Evolutionary conservation across 2,888 invertebrate species (phyloP), one percentile per base, ranked within the genome.

Genomic region (Vanessa cardui): DNA sequence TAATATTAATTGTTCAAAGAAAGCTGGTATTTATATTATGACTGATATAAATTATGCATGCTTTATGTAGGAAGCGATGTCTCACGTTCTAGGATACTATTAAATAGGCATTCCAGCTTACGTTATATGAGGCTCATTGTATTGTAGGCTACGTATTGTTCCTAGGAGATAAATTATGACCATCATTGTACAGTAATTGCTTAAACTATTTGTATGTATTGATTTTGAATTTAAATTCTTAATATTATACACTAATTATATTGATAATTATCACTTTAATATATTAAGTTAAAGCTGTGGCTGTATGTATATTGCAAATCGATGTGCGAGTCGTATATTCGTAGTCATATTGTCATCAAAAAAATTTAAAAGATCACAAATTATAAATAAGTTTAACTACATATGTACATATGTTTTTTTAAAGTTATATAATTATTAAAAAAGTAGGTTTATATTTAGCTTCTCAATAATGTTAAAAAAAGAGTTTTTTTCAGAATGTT

Each of bases 61-160:
- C 56, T 67, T 69, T 71, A 56, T 20, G 64, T 64, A 56, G 49
- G 31, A 62, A 64, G 44, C 64, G 67, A 49, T 62, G 67, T 56
- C 52, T 67, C 65, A 66, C 70, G 65, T 70, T 62, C 67, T 63
- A 59, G 54, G 62, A 63, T 62, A 56, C 65, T 70, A 66, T 70
- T 66, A 72, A 70, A 72, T 69, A 65, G 61, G 65, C 70, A 65
- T 72, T 67, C 72, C 69, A 56, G 69, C 66, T 66, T 66, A 66
- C 62, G 63, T 50, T 64, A 58, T 58, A 59, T 64, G 66, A 62
- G 49, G 45, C 61, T 63, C 63, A 72, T 70, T 72, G 72, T 56
- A 39, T 39, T 62, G 45, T 70, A 64, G 58, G 61, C 44, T 54
- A 45, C 59, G 67, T 70, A 72, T 72, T 72, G 72, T 72, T 70